Evolutionary conservation across 2,113 vertebrate genomes (phyloP).

Genomic region (Etia nguti): DNA sequence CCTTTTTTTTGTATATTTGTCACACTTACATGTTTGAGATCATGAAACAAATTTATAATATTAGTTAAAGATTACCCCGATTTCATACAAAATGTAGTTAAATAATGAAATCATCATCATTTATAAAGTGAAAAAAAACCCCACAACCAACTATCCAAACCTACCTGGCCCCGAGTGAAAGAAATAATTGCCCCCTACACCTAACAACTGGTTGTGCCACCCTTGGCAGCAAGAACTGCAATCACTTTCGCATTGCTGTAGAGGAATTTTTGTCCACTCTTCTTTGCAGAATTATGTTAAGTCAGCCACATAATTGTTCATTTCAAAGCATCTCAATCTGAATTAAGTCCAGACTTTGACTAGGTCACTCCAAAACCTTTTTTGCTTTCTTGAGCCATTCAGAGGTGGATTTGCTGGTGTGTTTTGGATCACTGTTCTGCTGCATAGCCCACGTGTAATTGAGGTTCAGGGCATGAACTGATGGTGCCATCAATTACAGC

Average conservation of each 20-base stretch:
- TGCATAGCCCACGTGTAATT: neutral
- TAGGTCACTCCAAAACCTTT: neutral
- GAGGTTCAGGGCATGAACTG: neutral
- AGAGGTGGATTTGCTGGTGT: neutral
- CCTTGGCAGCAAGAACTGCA: neutral
- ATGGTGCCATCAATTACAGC: neutral
- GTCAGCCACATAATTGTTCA: neutral
- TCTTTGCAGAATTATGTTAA: neutral
- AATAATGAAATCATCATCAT: neutral
- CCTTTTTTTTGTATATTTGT: neutral
- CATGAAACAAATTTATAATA: neutral
- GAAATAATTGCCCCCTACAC: neutral
- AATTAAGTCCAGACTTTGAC: neutral
- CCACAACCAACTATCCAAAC: neutral
- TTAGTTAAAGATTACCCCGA: neutral
- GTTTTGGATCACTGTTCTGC: neutral
- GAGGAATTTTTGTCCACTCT: neutral
- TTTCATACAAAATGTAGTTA: neutral
- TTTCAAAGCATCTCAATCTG: neutral
- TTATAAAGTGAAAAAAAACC: neutral
- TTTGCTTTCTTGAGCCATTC: neutral
- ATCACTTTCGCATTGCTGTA: neutral
- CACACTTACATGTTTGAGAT: neutral
- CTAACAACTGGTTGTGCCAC: neutral
- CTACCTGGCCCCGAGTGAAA: neutral